Conservation (phyloP, 2,888 invertebrate species). For the Drosophila rellima region DNA sequence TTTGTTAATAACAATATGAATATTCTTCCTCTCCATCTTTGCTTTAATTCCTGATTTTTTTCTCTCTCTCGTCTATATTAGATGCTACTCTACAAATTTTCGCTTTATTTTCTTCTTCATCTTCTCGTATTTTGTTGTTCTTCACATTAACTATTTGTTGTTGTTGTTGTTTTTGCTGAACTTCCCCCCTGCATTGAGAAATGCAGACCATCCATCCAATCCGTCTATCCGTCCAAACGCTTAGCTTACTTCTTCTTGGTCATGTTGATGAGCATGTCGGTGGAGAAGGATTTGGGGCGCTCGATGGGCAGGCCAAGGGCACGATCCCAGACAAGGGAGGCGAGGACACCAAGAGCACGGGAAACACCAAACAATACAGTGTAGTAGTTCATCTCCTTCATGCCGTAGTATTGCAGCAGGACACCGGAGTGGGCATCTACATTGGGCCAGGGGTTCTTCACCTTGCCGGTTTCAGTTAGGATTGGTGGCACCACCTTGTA, state of each 20-base stretch:
- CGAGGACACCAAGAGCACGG: constrained; percentile 92
- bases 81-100: constrained; percentile 33
- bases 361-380: constrained; percentile 96
- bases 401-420: constrained; percentile 92
- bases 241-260: constrained; percentile 82
- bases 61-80: constrained; percentile 13
- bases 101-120: constrained; percentile 14
- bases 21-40: constrained; percentile 9
- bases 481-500: constrained; percentile 94
- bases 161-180: constrained; percentile 34
- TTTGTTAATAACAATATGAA: constrained; percentile 1
- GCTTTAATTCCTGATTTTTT: constrained; percentile 5
- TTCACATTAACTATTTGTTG: constrained; percentile 10
- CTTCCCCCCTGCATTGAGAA: constrained; percentile 26
- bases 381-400: constrained; percentile 96
- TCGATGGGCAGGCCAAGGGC: constrained; percentile 94
- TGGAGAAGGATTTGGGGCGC: constrained; percentile 93
- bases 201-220: constrained; percentile 31
- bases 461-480: constrained; percentile 93
- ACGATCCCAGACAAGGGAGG: constrained; percentile 93
- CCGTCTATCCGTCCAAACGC: neutral
- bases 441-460: constrained; percentile 97
- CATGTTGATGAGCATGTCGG: constrained; percentile 86
- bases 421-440: constrained; percentile 97
- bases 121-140: constrained; percentile 16